Percentiles rank a stretch among this genome's conserved stretches.
Conservation (phyloP, 2,797 vertebrate genomes). For the Esox masquinongy region DNA sequence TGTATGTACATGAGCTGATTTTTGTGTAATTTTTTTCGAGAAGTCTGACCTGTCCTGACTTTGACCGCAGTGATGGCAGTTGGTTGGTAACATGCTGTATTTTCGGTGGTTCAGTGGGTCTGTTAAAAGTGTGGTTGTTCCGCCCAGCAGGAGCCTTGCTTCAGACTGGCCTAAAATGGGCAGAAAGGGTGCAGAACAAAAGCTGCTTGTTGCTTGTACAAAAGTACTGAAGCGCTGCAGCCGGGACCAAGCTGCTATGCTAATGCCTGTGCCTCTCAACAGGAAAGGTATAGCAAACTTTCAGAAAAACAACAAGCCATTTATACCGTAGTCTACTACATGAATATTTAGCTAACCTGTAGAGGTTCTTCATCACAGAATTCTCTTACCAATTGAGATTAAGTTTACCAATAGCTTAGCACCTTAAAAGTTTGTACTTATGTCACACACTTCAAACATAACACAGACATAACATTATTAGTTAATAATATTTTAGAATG, state of each 20-base stretch:
- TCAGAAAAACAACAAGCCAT: slow-evolving; percentile 66
- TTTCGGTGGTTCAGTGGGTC: slow-evolving; percentile 75
- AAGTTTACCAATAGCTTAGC: slow-evolving; percentile 48
- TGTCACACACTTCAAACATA: slow-evolving; percentile 40
- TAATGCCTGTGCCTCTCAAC: slow-evolving; percentile 79
- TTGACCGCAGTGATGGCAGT: slow-evolving; percentile 66
- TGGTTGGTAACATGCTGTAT: slow-evolving; percentile 73
- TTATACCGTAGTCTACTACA: slow-evolving; percentile 54
- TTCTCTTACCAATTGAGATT: slow-evolving; percentile 43
- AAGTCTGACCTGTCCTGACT: slow-evolving; percentile 68
- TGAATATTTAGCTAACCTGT: slow-evolving; percentile 37
- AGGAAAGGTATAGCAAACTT: slow-evolving; percentile 80
- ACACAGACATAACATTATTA: slow-evolving; percentile 56
- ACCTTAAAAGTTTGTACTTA: slow-evolving; percentile 38
- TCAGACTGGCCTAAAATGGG: slow-evolving; percentile 81
- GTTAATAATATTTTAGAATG: slow-evolving; percentile 46
- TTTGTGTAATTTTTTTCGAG: slow-evolving; percentile 61
- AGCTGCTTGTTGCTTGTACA: slow-evolving; percentile 79
- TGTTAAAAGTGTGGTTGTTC: slow-evolving; percentile 81
- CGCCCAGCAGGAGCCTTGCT: slow-evolving; percentile 80
- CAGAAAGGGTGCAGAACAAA: slow-evolving; percentile 79
- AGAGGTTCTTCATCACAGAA: slow-evolving; percentile 53
- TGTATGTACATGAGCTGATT: slow-evolving; percentile 47
- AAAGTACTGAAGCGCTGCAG: slow-evolving; percentile 78
- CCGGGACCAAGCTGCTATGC: slow-evolving; percentile 75